Conservation (phyloP, 2,797 vertebrate genomes). For the Ctenochaetus hawaiiensis region DNA sequence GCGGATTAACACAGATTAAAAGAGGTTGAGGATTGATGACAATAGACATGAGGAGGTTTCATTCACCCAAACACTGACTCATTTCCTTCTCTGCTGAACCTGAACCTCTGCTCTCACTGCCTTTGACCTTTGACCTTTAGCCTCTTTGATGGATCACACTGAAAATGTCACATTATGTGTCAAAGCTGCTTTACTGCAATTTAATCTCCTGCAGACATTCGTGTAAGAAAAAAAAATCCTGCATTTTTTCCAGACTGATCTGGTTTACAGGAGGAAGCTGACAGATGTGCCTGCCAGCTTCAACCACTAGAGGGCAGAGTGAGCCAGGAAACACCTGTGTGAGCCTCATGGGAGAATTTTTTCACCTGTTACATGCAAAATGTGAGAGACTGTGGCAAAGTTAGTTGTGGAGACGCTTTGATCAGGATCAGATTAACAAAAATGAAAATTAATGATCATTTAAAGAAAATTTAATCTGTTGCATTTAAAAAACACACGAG, state of each 20-base stretch:
- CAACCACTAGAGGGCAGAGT: constrained; percentile 79
- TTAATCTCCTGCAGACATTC: not conserved
- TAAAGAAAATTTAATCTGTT: too few relatives aligned
- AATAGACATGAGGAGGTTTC: constrained; percentile 25
- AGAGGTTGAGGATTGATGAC: constrained; percentile 20
- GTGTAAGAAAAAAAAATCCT: not conserved
- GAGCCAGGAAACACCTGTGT: not conserved
- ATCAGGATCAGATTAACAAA: too few relatives aligned
- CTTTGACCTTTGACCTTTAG: not conserved
- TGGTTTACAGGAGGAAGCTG: not conserved
- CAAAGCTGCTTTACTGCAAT: not conserved
- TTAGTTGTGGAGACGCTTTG: too few relatives aligned
- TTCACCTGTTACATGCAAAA: not conserved
- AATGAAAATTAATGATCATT: too few relatives aligned
- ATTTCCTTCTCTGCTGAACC: constrained; percentile 15
- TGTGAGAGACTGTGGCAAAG: too few relatives aligned
- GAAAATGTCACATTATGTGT: not conserved
- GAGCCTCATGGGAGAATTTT: not conserved
- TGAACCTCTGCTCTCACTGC: constrained; percentile 14
- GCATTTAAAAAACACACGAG: too few relatives aligned
- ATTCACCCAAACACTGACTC: constrained; percentile 14
- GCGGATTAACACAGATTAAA: constrained; percentile 67
- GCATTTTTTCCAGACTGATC: too few relatives aligned
- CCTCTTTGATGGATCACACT: constrained; percentile 3
- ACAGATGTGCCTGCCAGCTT: not conserved